These are phyloP conservation scores for Entomobrya multifasciata DNA, from an alignment of 2,888 invertebrate genomes.

Conservation along the genomic window DNA sequence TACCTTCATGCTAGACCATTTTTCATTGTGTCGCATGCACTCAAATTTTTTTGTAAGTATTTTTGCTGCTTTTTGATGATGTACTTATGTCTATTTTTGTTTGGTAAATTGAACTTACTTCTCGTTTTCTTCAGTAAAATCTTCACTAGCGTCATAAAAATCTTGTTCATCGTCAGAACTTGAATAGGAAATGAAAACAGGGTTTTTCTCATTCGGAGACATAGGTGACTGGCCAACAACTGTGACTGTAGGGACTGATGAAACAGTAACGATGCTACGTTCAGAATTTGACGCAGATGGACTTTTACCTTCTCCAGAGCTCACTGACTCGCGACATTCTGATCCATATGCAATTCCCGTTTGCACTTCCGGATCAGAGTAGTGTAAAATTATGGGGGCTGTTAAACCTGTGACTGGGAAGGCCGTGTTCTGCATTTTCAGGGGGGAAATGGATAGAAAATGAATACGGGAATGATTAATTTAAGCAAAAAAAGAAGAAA, in stretches of 20 bases:
- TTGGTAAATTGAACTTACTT: constrained; percentile 67
- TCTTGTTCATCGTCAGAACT: constrained; percentile 95
- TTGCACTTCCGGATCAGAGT: constrained; percentile 79
- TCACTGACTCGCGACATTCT: constrained; percentile 77
- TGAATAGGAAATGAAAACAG: constrained; percentile 90
- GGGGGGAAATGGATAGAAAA: too few species aligned
- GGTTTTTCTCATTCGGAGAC: constrained; percentile 78
- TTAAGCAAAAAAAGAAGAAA: constrained; percentile 14
- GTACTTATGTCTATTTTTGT: background rate
- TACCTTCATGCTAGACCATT: background rate
- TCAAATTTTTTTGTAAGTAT: constrained; percentile 11
- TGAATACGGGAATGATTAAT: too few species aligned
- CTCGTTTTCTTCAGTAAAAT: constrained; percentile 78
- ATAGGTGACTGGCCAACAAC: constrained; percentile 76
- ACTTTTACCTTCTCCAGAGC: constrained; percentile 55
- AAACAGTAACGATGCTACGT: constrained; percentile 20
- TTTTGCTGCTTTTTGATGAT: background rate
- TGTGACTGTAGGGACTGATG: constrained; percentile 42
- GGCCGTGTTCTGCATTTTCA: constrained; percentile 79
- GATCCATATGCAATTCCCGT: constrained; percentile 77
- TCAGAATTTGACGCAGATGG: constrained; percentile 44
- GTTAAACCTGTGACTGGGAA: constrained; percentile 77
- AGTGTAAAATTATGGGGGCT: constrained; percentile 77
- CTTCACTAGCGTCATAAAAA: constrained; percentile 95
- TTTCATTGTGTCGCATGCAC: background rate